These are phyloP conservation scores for Ptyas mucosa DNA, from an alignment of 2,113 vertebrate genomes.

Conservation along the genomic window DNA sequence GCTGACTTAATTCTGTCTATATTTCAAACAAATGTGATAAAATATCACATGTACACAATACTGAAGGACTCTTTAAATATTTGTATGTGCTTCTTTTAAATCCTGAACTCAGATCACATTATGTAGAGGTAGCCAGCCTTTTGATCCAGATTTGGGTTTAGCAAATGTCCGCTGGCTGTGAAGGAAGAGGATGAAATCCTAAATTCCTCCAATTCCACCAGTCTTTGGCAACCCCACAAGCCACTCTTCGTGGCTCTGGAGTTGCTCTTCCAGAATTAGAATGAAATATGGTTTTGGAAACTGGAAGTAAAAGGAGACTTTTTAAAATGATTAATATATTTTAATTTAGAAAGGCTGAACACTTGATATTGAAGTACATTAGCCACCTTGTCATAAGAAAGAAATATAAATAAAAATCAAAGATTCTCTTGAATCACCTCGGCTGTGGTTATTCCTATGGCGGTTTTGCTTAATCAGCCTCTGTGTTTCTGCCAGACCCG, in stretches of 20 bases:
- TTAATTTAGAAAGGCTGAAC: neutral
- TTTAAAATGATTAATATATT: neutral
- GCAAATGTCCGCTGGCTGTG: neutral
- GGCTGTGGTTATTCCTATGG: neutral
- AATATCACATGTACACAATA: neutral
- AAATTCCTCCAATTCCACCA: neutral
- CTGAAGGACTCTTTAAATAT: neutral
- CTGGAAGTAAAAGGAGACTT: neutral
- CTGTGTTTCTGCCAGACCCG: neutral
- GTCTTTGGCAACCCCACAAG: neutral
- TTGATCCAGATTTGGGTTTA: neutral
- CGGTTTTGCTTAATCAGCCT: neutral
- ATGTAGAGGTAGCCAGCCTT: too few relatives aligned
- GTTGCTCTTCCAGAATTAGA: neutral
- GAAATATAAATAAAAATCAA: neutral
- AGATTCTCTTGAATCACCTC: neutral
- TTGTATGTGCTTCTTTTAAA: neutral
- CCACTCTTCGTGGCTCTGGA: neutral
- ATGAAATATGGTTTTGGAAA: neutral
- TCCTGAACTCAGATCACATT: neutral
- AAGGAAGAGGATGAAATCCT: neutral
- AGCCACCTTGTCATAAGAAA: neutral
- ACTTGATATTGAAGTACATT: neutral
- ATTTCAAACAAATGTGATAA: neutral
- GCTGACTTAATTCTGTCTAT: neutral